Evolutionary conservation across 2,797 vertebrate genomes (phyloP).

Genomic region (Anabacerthia variegaticeps): DNA sequence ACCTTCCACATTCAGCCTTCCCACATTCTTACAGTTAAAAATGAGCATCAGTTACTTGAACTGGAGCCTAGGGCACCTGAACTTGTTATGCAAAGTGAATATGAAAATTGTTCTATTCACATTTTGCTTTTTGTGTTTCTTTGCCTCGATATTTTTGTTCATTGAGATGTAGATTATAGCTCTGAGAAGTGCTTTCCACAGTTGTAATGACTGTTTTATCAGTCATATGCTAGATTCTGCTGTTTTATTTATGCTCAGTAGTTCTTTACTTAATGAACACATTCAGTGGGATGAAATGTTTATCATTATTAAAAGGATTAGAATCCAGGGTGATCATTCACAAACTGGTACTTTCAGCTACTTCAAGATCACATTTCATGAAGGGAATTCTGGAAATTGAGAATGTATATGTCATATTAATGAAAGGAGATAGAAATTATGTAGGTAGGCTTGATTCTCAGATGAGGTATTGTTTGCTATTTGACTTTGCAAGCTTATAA

Average conservation of each 20-base stretch:
- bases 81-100: background rate
- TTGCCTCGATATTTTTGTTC: background rate
- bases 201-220: slow-evolving; percentile 11
- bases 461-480: background rate
- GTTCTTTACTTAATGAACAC: background rate
- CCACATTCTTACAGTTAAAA: background rate
- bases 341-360: background rate
- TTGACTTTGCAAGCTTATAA: background rate
- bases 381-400: background rate
- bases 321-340: background rate
- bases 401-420: background rate
- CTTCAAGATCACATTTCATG: background rate
- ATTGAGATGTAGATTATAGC: background rate
- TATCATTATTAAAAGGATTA: background rate
- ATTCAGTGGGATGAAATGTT: slow-evolving; percentile 15
- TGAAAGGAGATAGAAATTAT: background rate
- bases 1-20: background rate
- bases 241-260: slow-evolving; percentile 2
- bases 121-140: background rate
- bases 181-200: background rate
- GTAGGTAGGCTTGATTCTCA: background rate
- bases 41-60: background rate
- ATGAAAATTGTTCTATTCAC: background rate
- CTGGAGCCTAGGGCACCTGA: background rate
- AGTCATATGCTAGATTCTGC: slow-evolving; percentile 12